Evolutionary conservation across 1,140 invertebrate species (phyloP).

Genomic region (Leptoteleia sp.): DNA sequence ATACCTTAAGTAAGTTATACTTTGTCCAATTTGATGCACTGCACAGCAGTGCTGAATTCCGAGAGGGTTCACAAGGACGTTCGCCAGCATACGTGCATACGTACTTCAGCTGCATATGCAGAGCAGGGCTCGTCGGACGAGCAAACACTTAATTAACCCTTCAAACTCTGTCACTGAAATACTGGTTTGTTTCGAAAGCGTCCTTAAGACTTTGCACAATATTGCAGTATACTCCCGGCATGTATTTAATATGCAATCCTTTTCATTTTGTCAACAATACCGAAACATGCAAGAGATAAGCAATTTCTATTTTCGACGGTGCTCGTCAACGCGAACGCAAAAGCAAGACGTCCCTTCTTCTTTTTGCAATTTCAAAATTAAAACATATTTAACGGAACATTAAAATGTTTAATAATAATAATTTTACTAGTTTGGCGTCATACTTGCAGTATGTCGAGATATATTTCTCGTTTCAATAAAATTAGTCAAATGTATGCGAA

Average conservation of each 20-base stretch:
- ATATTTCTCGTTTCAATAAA: no score
- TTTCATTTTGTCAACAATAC: conserved; percentile 15
- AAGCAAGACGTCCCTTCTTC: no score
- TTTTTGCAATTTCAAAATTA: no score
- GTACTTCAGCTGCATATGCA: conserved; percentile 58
- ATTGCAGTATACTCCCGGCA: conserved; percentile 19
- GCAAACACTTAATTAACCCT: conserved; percentile 75
- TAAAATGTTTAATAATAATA: no score
- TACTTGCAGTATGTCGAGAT: no score
- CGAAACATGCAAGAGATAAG: conserved; percentile 4
- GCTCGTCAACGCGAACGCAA: no score
- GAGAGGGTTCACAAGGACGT: conserved; percentile 24
- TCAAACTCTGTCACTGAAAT: conserved; percentile 65
- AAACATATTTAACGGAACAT: no score
- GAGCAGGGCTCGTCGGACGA: conserved; percentile 63
- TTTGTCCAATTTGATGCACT: conserved; percentile 16
- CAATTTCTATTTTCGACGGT: no score
- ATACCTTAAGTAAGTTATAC: conserved; percentile 19
- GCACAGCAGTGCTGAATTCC: conserved; percentile 13
- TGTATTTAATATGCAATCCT: conserved; percentile 23
- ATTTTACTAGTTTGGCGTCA: no score
- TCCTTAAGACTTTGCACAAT: conserved; percentile 38
- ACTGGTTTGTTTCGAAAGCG: conserved; percentile 47
- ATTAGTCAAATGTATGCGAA: no score
- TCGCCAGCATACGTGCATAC: conserved; percentile 44